Conservation (phyloP, 1,140 invertebrate species). For the Drosophila mayri region DNA sequence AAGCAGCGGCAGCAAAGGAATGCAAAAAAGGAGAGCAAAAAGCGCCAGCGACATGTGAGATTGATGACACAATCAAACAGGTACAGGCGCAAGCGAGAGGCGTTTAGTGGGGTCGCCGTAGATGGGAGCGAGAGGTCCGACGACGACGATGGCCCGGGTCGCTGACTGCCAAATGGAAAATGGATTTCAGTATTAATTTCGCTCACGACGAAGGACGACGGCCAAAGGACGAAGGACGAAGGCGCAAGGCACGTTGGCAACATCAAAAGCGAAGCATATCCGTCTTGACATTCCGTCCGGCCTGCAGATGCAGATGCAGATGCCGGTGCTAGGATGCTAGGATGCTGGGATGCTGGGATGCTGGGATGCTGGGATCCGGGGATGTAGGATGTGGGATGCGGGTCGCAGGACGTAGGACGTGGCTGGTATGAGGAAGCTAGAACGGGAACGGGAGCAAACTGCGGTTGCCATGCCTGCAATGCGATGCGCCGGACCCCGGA, state of each 20-base stretch:
- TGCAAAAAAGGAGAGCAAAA: conserved; percentile 24
- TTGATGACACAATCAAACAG: conserved; percentile 79
- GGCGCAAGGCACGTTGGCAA: conserved; percentile 59
- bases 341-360: conserved; percentile 1
- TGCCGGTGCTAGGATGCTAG: conserved; percentile 10
- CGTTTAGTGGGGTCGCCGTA: conserved; percentile 2
- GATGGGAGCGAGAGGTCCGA: conserved; percentile 12
- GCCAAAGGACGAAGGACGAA: conserved; percentile 21
- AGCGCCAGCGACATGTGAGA: conserved; percentile 59
- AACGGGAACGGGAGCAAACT: conserved; percentile 32
- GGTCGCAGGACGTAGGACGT: conserved; percentile 2
- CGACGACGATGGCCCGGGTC: conserved; percentile 5
- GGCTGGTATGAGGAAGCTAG: neutral
- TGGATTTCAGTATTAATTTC: conserved; percentile 82
- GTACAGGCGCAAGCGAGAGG: conserved; percentile 41
- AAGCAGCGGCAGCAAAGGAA: conserved; percentile 9
- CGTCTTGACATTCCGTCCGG: conserved; percentile 60
- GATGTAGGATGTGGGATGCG: neutral
- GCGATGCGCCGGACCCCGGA: conserved; percentile 57
- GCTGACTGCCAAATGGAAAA: conserved; percentile 62
- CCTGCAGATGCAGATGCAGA: conserved; percentile 50
- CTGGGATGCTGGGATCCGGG: conserved; percentile 1
- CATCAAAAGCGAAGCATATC: conserved; percentile 73
- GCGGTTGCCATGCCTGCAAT: conserved; percentile 59
- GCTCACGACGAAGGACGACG: conserved; percentile 57